Percentiles rank a stretch among this genome's conserved stretches.
Evolutionary conservation across 2,888 invertebrate species (phyloP).

Genomic region (Oeneis ivallda): DNA sequence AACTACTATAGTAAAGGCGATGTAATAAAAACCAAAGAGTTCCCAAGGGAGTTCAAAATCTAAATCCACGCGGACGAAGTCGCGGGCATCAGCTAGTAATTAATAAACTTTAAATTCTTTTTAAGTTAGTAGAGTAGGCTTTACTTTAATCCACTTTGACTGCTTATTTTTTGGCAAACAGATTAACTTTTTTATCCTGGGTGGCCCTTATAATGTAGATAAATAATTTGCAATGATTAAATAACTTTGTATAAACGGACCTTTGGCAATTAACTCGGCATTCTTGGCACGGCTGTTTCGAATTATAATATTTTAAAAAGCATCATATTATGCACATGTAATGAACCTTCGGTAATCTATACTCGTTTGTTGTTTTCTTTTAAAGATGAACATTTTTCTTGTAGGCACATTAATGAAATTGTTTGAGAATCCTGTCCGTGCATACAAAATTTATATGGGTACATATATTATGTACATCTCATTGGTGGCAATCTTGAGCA

Average conservation of each 20-base stretch:
- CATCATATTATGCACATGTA: slow-evolving; percentile 15
- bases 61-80: too few relatives aligned
- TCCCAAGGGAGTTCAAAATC: too few relatives aligned
- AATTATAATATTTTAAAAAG: slow-evolving; percentile 27
- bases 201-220: slow-evolving; percentile 6
- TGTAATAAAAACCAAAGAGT: too few relatives aligned
- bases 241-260: slow-evolving; percentile 14
- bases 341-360: slow-evolving; percentile 12
- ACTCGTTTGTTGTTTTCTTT: background rate
- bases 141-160: background rate
- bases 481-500: too few relatives aligned
- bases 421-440: background rate
- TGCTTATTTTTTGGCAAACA: slow-evolving; percentile 3
- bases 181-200: slow-evolving; percentile 10
- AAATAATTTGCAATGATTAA: slow-evolving; percentile 12
- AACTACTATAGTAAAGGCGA: too few relatives aligned
- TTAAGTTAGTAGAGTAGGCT: background rate
- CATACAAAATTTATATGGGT: too few relatives aligned
- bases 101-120: too few relatives aligned
- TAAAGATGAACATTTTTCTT: slow-evolving; percentile 6
- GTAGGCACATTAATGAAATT: background rate
- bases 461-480: too few relatives aligned
- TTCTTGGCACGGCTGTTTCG: slow-evolving; percentile 21
- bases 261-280: slow-evolving; percentile 16
- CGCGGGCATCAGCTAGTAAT: too few relatives aligned